Conservation (phyloP, 2,113 vertebrate species). For the Capra hircus region DNA sequence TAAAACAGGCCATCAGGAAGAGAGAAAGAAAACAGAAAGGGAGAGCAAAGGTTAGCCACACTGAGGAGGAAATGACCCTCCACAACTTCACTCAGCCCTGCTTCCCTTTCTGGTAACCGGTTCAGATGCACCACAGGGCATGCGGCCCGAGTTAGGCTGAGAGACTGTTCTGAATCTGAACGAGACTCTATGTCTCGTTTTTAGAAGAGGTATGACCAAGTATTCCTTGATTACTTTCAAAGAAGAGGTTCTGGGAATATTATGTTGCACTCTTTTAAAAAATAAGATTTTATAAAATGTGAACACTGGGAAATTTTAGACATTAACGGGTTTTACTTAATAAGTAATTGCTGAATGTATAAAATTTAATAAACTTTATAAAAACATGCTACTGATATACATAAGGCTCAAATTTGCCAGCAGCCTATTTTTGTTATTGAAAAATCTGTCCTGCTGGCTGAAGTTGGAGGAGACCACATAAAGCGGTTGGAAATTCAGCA, state of each 20-base stretch:
- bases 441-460: neutral
- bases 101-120: neutral
- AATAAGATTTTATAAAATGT: neutral
- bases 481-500: neutral
- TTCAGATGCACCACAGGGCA: neutral
- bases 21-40: neutral
- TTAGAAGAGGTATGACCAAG: neutral
- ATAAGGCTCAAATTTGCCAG: neutral
- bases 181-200: neutral
- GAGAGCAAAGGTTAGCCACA: neutral
- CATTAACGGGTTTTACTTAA: neutral
- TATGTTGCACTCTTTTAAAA: neutral
- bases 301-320: neutral
- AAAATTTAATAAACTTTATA: neutral
- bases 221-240: neutral
- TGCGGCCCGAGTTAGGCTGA: neutral
- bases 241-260: neutral
- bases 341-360: neutral
- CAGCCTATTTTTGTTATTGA: neutral
- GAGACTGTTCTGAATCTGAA: neutral
- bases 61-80: neutral
- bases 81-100: fast-evolving
- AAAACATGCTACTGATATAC: neutral
- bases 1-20: neutral
- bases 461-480: neutral